Evolutionary conservation across 1,140 invertebrate species (phyloP).

Genomic region (Cepaea nemoralis): DNA sequence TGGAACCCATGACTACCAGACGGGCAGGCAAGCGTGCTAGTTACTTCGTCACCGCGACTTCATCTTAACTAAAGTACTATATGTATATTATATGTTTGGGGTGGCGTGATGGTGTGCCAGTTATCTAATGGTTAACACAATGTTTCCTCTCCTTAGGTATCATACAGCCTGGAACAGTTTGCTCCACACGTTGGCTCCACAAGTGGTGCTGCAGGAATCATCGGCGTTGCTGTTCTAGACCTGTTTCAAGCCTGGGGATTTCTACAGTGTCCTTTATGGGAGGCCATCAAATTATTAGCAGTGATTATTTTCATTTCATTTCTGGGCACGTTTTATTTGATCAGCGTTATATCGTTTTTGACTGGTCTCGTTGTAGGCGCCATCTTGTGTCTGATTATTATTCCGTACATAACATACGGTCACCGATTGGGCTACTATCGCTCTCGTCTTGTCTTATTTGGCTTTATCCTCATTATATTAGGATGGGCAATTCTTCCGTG

Average conservation of each 20-base stretch:
- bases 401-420: slow-evolving; percentile 63
- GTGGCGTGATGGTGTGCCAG: too few species aligned
- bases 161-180: slow-evolving; percentile 46
- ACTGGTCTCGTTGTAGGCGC: slow-evolving; percentile 55
- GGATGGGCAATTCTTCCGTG: slow-evolving; percentile 43
- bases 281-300: slow-evolving; percentile 54
- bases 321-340: slow-evolving; percentile 58
- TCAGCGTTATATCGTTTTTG: slow-evolving; percentile 56
- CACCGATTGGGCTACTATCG: slow-evolving; percentile 40
- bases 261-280: slow-evolving; percentile 49
- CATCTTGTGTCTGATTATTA: slow-evolving; percentile 49
- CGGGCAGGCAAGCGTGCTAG: too few species aligned
- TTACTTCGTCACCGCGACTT: too few species aligned
- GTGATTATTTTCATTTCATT: slow-evolving; percentile 50
- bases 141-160: slow-evolving; percentile 15
- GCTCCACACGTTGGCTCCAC: slow-evolving; percentile 57
- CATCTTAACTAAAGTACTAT: too few species aligned
- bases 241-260: slow-evolving; percentile 63
- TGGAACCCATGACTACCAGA: too few species aligned
- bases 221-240: slow-evolving; percentile 60
- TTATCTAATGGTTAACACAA: background rate
- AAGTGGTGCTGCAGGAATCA: slow-evolving; percentile 56
- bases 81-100: too few species aligned
- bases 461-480: slow-evolving; percentile 43
- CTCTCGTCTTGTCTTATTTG: slow-evolving; percentile 39